phyloP scores from a whole-genome alignment of 2,113 vertebrate species.

The Murina feae region DNA sequence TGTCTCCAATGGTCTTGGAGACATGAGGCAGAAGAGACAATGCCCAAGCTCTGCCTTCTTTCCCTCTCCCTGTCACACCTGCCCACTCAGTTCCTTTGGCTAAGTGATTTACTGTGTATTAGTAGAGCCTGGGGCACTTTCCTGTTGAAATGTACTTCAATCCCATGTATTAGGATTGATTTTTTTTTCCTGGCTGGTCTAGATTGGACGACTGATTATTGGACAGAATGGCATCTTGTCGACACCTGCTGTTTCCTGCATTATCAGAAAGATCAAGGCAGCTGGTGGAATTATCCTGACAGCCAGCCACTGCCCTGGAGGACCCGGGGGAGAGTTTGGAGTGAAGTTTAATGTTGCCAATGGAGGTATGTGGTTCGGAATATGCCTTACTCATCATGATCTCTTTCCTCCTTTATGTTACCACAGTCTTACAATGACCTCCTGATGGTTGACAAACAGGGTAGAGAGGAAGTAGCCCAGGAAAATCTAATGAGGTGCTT shows the following conservation, averaged over 20 bases:
- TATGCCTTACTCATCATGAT: background rate
- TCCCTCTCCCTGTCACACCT: background rate
- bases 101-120: background rate
- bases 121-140: background rate
- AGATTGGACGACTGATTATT: constrained; percentile 97
- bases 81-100: background rate
- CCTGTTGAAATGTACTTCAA: background rate
- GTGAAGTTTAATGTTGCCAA: constrained; percentile 98
- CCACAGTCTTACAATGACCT: background rate
- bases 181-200: constrained; percentile 21
- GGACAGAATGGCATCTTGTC: constrained; percentile 97
- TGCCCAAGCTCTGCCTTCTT: background rate
- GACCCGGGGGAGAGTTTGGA: constrained; percentile 95
- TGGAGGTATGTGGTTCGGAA: constrained; percentile 86
- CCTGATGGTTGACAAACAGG: background rate
- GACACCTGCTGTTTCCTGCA: constrained; percentile 97
- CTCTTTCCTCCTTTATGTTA: background rate
- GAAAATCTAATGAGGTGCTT: background rate
- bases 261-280: constrained; percentile 98
- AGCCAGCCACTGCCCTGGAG: constrained; percentile 96
- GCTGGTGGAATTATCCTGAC: constrained; percentile 97
- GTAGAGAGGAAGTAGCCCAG: background rate
- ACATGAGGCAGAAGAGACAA: background rate
- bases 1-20: background rate
- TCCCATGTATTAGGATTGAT: background rate